Conservation (phyloP, 2,113 vertebrate genomes). For the Patagioenas fasciata region DNA sequence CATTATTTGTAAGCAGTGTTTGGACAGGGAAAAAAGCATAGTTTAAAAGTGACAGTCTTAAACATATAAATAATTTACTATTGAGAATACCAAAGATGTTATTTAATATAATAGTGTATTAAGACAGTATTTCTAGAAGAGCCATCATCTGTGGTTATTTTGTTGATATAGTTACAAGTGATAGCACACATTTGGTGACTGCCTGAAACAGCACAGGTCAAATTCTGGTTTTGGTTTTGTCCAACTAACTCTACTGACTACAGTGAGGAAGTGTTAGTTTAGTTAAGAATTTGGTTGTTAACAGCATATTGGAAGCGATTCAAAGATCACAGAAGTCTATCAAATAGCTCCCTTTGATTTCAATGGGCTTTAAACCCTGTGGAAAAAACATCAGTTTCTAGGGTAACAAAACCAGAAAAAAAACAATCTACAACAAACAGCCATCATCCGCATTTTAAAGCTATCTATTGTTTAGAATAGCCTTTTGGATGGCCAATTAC, state of each 20-base stretch:
- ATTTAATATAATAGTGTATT: constrained; percentile 28
- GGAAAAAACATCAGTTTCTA: constrained; percentile 46
- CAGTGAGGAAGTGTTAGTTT: constrained; percentile 3
- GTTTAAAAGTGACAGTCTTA: constrained; percentile 52
- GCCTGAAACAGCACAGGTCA: not conserved
- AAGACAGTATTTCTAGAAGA: not conserved
- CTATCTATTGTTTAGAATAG: not conserved
- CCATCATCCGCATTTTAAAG: not conserved
- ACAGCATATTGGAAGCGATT: constrained; percentile 39
- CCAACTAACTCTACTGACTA: not conserved
- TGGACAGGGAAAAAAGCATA: constrained; percentile 52
- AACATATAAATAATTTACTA: constrained; percentile 60
- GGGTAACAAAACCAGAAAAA: constrained; percentile 46
- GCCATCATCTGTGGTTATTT: constrained; percentile 9
- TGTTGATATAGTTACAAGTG: constrained; percentile 40
- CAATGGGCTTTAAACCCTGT: constrained; percentile 12
- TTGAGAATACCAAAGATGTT: constrained; percentile 40
- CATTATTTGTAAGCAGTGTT: constrained; percentile 37
- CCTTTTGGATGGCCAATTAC: not conserved
- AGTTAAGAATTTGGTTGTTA: constrained; percentile 39
- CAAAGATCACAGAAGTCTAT: constrained; percentile 47
- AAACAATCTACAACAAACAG: not conserved
- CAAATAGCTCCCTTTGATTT: constrained; percentile 19
- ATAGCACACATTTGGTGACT: constrained; percentile 27
- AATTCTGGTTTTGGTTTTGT: constrained; percentile 2